Conservation (phyloP, 1,140 invertebrate genomes). For the Cardiocondyla obscurior region DNA sequence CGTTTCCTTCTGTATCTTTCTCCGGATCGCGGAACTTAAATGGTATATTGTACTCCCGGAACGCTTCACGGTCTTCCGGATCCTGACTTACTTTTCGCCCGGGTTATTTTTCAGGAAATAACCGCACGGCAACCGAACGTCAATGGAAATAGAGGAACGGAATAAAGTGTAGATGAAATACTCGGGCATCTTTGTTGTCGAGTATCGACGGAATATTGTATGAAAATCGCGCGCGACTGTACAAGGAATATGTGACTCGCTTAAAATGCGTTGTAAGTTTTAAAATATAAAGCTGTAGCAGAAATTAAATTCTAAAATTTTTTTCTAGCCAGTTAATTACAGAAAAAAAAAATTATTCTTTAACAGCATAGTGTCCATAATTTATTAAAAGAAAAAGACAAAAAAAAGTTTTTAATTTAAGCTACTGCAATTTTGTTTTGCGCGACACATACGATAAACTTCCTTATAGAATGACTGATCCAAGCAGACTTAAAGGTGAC, state of each 20-base stretch:
- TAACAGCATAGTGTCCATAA: background rate
- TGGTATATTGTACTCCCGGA: slow-evolving; percentile 53
- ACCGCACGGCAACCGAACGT: slow-evolving; percentile 11
- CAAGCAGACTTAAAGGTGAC: slow-evolving; percentile 18
- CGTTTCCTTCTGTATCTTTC: slow-evolving; percentile 50
- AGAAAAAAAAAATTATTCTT: background rate
- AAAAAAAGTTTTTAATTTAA: background rate
- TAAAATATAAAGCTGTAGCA: background rate
- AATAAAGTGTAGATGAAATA: slow-evolving; percentile 36
- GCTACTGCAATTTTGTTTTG: background rate
- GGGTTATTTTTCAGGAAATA: slow-evolving; percentile 60
- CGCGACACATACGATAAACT: background rate
- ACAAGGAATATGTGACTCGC: background rate
- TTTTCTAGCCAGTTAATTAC: background rate
- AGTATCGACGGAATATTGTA: background rate
- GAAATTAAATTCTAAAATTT: background rate
- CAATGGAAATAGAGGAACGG: slow-evolving; percentile 58
- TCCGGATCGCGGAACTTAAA: slow-evolving; percentile 53
- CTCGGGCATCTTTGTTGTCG: background rate
- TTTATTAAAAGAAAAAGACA: too few species aligned
- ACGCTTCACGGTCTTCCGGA: slow-evolving; percentile 43
- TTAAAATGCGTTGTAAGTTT: background rate
- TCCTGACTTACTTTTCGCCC: slow-evolving; percentile 35
- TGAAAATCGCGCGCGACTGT: background rate
- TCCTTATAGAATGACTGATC: slow-evolving; percentile 30